A percentile compares a stretch with the other conserved stretches of the same genome.
Conservation (phyloP, 2,113 vertebrate genomes). For the Xerus inauris region DNA sequence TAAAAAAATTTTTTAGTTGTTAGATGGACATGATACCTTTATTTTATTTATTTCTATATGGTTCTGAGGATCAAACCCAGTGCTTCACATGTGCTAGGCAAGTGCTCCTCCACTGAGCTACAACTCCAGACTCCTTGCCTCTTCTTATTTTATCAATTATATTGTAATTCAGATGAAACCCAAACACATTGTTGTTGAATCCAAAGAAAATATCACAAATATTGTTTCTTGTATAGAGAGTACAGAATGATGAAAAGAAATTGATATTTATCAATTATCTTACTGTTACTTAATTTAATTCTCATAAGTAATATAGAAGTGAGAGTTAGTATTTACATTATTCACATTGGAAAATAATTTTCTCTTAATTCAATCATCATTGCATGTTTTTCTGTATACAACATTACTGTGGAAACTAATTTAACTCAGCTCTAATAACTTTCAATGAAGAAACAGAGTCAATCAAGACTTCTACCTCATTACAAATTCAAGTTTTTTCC, state of each 20-base stretch:
- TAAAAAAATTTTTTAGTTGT: too few relatives aligned
- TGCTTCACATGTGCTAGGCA: too few relatives aligned
- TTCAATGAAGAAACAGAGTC: not conserved
- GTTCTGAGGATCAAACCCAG: too few relatives aligned
- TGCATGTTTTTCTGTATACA: not conserved
- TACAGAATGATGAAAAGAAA: not conserved
- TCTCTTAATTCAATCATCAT: not conserved
- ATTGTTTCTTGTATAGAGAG: not conserved
- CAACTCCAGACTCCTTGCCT: too few relatives aligned
- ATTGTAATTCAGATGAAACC: not conserved
- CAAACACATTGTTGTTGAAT: not conserved
- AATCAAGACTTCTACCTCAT: not conserved
- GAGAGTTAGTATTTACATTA: not conserved
- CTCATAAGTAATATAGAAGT: not conserved
- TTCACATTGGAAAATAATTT: constrained; percentile 25
- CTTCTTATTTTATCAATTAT: not conserved
- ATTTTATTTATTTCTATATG: too few relatives aligned
- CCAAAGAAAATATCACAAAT: not conserved
- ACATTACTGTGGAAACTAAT: not conserved
- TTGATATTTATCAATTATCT: not conserved
- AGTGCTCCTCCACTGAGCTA: too few relatives aligned
- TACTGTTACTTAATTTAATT: not conserved
- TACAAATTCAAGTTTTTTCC: not conserved
- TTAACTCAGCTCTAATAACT: not conserved
- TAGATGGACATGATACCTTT: too few relatives aligned